A percentile compares a stretch with the other conserved stretches of the same genome.
Conservation (phyloP, 2,797 vertebrate species). For the Bufotes viridis region DNA sequence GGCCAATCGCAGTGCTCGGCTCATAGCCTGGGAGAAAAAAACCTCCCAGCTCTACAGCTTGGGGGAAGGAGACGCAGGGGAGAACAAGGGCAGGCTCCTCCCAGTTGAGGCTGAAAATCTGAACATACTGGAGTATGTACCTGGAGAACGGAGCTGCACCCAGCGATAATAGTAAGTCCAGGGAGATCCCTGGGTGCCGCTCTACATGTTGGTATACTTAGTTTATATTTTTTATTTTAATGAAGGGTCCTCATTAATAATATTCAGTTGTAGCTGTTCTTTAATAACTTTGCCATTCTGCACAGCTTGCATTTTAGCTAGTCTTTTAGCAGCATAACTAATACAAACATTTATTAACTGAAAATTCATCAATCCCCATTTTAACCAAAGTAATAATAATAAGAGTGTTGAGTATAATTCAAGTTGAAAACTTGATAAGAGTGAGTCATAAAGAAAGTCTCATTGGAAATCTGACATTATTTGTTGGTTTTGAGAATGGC, state of each 20-base stretch:
- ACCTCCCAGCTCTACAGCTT: too few relatives aligned
- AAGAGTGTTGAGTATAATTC: slow-evolving; percentile 23
- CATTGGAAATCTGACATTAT: slow-evolving; percentile 42
- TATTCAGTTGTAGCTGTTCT: not conserved
- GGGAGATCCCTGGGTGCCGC: too few relatives aligned
- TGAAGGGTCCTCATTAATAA: not conserved
- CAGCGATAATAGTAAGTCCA: too few relatives aligned
- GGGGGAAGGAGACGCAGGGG: too few relatives aligned
- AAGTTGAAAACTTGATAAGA: slow-evolving; percentile 36
- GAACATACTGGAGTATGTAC: too few relatives aligned
- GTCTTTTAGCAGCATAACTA: not conserved
- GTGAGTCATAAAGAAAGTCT: slow-evolving; percentile 36
- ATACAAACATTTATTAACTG: slow-evolving; percentile 23
- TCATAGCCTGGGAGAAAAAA: too few relatives aligned
- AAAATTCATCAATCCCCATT: slow-evolving; percentile 2
- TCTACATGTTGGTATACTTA: too few relatives aligned
- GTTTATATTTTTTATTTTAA: too few relatives aligned
- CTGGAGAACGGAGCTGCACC: too few relatives aligned
- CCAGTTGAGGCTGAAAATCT: too few relatives aligned
- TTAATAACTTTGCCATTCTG: not conserved
- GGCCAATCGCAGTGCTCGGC: too few relatives aligned
- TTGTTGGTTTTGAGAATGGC: slow-evolving; percentile 44
- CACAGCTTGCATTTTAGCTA: not conserved
- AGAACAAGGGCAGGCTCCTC: too few relatives aligned
- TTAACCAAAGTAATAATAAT: slow-evolving; percentile 11